Evolutionary conservation across 2,888 invertebrate species (phyloP).

Genomic region (Trachelus stipa): DNA sequence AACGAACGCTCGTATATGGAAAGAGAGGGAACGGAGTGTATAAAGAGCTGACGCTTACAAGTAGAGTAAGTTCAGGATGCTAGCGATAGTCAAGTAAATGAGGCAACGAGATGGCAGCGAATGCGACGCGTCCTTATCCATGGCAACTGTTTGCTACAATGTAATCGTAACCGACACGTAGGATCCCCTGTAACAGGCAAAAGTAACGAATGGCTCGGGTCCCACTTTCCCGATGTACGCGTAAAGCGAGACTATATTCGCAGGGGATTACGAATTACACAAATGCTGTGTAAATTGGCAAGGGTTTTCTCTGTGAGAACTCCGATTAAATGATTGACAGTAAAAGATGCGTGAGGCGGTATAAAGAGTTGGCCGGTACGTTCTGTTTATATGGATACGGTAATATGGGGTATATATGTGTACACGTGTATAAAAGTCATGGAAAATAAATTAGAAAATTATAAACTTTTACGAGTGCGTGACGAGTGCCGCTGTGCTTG

Average conservation of each 20-base stretch:
- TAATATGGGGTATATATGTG: neutral
- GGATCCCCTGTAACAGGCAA: neutral
- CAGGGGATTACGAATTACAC: no score
- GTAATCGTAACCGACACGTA: neutral
- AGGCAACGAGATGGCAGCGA: neutral
- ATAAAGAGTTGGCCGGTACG: neutral
- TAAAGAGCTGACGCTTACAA: neutral
- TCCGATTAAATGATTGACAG: neutral
- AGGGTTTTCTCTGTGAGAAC: neutral
- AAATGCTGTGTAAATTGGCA: no score
- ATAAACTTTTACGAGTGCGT: neutral
- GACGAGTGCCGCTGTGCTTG: neutral
- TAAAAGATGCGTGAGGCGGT: neutral
- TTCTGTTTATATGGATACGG: neutral
- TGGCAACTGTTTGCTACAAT: neutral
- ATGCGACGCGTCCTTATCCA: neutral
- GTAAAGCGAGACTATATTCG: neutral
- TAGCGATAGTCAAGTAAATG: neutral
- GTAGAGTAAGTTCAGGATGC: neutral
- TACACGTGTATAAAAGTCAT: neutral
- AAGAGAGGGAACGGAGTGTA: neutral
- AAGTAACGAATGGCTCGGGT: neutral
- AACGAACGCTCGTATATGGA: neutral
- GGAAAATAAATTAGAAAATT: neutral
- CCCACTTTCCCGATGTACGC: neutral